phyloP scores from a whole-genome alignment of 2,888 invertebrate genomes.

The Microctonus aethiopoides region DNA sequence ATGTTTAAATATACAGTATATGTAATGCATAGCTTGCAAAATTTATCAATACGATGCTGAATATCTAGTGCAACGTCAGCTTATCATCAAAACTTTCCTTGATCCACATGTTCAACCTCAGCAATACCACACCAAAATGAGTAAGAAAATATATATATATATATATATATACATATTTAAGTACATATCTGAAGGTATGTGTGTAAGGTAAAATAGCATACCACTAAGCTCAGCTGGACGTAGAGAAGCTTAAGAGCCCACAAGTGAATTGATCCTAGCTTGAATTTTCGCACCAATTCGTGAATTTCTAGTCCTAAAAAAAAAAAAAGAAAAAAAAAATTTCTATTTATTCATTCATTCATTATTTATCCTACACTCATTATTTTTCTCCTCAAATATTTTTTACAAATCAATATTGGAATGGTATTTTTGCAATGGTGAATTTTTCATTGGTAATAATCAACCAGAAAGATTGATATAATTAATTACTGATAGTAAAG shows the following conservation, averaged over 20 bases:
- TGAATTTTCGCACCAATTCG: slow-evolving; percentile 16
- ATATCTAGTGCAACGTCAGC: slow-evolving; percentile 20
- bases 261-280: slow-evolving; percentile 16
- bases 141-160: not conserved
- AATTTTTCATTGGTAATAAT: no score
- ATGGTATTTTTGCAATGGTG: no score
- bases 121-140: not conserved
- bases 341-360: no score
- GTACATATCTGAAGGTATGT: slow-evolving; percentile 7
- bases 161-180: not conserved
- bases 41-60: not conserved
- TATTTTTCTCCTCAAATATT: no score
- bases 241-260: slow-evolving; percentile 47
- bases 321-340: no score
- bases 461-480: no score
- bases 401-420: no score
- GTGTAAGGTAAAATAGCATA: slow-evolving; percentile 41
- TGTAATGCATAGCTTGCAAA: not conserved
- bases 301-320: not conserved
- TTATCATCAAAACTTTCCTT: slow-evolving; percentile 27
- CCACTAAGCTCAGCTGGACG: slow-evolving; percentile 47
- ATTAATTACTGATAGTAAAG: no score
- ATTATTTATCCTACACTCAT: no score
- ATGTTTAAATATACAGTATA: not conserved
- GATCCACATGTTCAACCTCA: slow-evolving; percentile 26